Evolutionary conservation across 1,140 invertebrate species (phyloP), one percentile per base, ranked within the genome.

Genomic region (Drosophila ironensis): DNA sequence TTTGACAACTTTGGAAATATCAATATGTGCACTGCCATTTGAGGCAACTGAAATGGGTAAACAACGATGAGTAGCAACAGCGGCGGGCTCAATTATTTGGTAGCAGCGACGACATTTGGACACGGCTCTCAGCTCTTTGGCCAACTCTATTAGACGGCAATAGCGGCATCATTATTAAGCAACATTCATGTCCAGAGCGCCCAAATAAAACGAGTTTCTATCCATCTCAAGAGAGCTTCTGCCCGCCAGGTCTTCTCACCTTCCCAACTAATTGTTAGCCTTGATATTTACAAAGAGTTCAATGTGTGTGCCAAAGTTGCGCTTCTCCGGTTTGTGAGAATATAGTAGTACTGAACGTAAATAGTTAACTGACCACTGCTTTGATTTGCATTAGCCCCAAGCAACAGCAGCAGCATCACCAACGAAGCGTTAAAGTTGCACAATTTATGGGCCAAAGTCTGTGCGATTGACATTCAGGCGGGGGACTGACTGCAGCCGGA

Each of bases 271-370:
- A 80, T 78, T 78, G 75, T 52, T 12, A 57, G 75, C 75, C 75
- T 78, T 78, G 75, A 78, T 78, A 78, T 78, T 78, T 80, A 80
- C 75, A 78, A 59, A 59, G 61, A 64, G 74, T 56, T 53, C 70
- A 57, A 28, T 27, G 60, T 44, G 6, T 59, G 30, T 47, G 6
- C 24, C 24, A 41, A 35, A 42, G 67, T 52, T 52, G 66, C 40
- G 53, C 63, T 25, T 67, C 24, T 60, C 45, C 50, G 20, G 11
- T 25, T n/a, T n/a, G n/a, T n/a, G n/a, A n/a, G 11, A 5, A 33
- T n/a, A 8, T 8, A 24, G 19, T 56, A 63, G 54, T 60, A 69
- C 66, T 77, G 9, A 38, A 77, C 57, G 45, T 74, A 51, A 63
- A 48, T 69, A 61, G 41, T 25, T 33, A 38, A 28, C 53, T 71